These are phyloP conservation scores for Norana najaformis DNA, from an alignment of 2,888 invertebrate species.

Conservation along the genomic window DNA sequence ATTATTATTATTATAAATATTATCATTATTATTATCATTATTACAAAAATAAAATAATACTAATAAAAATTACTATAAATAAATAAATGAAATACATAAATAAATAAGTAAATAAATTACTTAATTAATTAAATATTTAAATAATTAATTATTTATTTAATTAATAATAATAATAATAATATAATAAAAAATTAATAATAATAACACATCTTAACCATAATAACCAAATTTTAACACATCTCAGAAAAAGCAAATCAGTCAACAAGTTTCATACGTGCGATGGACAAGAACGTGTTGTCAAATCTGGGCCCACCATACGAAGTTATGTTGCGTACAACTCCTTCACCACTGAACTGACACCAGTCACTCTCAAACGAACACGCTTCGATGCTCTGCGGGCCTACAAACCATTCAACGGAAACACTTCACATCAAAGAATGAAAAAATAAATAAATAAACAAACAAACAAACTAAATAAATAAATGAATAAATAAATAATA, in stretches of 20 bases:
- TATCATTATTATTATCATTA: too few species aligned
- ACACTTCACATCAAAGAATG: too few species aligned
- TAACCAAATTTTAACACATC: too few species aligned
- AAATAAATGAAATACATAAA: neutral
- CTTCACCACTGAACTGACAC: constrained; percentile 16
- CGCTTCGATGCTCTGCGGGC: constrained; percentile 23
- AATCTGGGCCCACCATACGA: constrained; percentile 23
- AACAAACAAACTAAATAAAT: too few species aligned
- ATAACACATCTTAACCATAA: too few species aligned
- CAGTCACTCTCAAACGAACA: constrained; percentile 22
- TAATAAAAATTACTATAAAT: neutral
- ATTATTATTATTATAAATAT: too few species aligned
- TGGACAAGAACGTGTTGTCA: constrained; percentile 14
- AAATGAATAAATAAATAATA: too few species aligned
- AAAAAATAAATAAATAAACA: too few species aligned
- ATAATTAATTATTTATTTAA: too few species aligned
- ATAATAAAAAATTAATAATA: too few species aligned
- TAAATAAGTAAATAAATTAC: neutral
- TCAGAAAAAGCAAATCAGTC: neutral
- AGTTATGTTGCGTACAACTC: neutral
- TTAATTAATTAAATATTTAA: neutral
- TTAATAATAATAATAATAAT: too few species aligned
- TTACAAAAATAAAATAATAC: neutral
- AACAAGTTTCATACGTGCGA: neutral
- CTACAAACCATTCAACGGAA: too few species aligned